Evolutionary conservation across 2,888 invertebrate species (phyloP), one percentile per base, ranked within the genome.

Genomic region (Cyclophora albipunctata): DNA sequence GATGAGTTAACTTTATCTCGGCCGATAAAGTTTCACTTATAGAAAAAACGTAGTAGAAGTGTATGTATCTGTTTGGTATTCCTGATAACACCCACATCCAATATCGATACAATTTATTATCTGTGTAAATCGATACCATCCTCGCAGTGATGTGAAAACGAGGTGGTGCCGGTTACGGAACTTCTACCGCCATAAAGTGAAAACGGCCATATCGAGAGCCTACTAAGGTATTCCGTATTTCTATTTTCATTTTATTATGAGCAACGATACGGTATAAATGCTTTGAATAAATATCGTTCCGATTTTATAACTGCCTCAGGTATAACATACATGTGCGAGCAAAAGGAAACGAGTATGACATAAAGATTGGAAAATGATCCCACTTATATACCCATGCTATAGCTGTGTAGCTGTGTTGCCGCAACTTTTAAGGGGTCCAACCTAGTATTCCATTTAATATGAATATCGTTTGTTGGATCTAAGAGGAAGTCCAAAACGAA

Each of bases 401-500:
- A 20, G 20, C 20, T 20, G 20, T 20, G 20, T 20, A 20, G 20
- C 20, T 20, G 20, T 20, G 20, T 20, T 20, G 20, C 20, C 20
- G 20, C 20, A 20, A 20, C 20, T 20, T 20, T 20, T 20, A 20
- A 20, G 20, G 2, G 20, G 20, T 20, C 20, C 20, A 20, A 2
- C 20, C 20, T 20, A 20, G 1, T 37, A 37, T 37, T 50, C 34
- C 52, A 60, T 59, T 54, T 53, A 57, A 48, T 54, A 55, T 57
- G 61, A 63, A 63, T 64, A 64, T 62, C 54, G 55, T 62, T 64
- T 57, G 46, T 48, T 53, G 60, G 52, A 62, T 55, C 64, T 63
- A 51, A 67, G 67, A 69, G 66, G 66, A 70, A 75, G 66, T 76
- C 72, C 67, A 75, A 78, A 81, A 71, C 73, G 75, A 80, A 82